Percentiles rank a stretch among this genome's conserved stretches.
phyloP scores from a whole-genome alignment of 2,113 vertebrate species.

The Dermatemys mawii region DNA sequence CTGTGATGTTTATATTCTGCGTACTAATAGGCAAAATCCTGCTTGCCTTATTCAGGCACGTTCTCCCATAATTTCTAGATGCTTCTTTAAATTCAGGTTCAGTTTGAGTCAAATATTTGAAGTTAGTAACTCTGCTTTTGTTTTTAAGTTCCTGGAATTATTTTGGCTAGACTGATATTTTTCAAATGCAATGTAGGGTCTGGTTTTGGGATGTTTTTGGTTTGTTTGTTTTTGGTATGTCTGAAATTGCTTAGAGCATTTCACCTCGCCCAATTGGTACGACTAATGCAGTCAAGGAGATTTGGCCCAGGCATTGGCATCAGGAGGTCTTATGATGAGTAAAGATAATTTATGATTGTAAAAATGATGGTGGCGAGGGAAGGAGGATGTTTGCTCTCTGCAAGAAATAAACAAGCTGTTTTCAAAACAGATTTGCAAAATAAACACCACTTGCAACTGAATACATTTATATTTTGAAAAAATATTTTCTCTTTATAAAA shows the following conservation, averaged over 20 bases:
- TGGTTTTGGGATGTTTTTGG: neutral
- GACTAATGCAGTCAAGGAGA: fast-evolving
- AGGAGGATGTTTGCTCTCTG: fast-evolving
- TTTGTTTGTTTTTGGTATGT: fast-evolving
- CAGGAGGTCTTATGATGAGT: fast-evolving
- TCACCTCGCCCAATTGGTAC: fast-evolving
- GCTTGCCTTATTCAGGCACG: neutral
- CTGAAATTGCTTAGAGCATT: neutral
- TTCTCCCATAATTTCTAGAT: neutral
- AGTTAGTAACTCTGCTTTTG: fast-evolving
- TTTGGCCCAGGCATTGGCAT: neutral
- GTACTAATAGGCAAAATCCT: neutral
- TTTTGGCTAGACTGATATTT: neutral
- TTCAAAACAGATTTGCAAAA: neutral
- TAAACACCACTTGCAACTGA: neutral
- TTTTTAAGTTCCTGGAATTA: neutral
- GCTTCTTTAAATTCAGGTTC: neutral
- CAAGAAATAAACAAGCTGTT: neutral
- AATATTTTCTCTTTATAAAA: fast-evolving
- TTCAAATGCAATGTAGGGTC: fast-evolving
- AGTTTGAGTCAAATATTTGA: neutral
- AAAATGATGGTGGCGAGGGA: fast-evolving
- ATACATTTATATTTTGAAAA: fast-evolving
- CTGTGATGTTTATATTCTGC: neutral
- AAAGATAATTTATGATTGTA: fast-evolving